phyloP scores from a whole-genome alignment of 2,797 vertebrate species.

The Macropodus opercularis region DNA sequence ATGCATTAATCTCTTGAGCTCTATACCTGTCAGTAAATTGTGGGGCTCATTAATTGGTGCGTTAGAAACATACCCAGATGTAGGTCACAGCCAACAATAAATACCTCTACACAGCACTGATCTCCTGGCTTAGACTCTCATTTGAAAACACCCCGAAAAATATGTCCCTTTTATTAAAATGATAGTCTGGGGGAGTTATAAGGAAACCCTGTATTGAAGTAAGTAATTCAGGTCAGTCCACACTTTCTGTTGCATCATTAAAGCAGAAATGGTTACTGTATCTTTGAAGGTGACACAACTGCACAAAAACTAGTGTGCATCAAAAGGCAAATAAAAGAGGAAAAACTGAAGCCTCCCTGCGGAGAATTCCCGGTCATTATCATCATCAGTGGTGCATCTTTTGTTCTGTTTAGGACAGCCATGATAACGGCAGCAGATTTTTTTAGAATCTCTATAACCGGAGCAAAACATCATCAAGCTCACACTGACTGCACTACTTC shows the following conservation, averaged over 20 bases:
- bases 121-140: constrained; percentile 22
- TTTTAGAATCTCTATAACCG: constrained; percentile 17
- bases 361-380: constrained; percentile 25
- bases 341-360: constrained; percentile 28
- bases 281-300: constrained; percentile 41
- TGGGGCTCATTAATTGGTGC: constrained; percentile 11
- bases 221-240: constrained; percentile 30
- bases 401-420: constrained; percentile 4
- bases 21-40: constrained; percentile 5
- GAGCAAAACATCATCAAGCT: constrained; percentile 1
- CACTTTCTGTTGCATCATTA: constrained; percentile 34
- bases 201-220: constrained; percentile 10
- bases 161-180: constrained; percentile 14
- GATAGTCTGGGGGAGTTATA: constrained; percentile 6
- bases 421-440: neutral
- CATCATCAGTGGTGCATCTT: constrained; percentile 31
- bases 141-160: constrained; percentile 8
- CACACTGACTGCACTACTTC: constrained; percentile 15
- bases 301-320: constrained; percentile 12
- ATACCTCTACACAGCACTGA: constrained; percentile 2
- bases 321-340: constrained; percentile 36
- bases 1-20: neutral
- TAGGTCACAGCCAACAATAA: constrained; percentile 24
- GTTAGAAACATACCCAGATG: constrained; percentile 24
- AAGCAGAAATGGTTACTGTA: constrained; percentile 20